These are phyloP conservation scores for Sinosuthora webbiana DNA, from an alignment of 2,113 vertebrate genomes.

Conservation along the genomic window DNA sequence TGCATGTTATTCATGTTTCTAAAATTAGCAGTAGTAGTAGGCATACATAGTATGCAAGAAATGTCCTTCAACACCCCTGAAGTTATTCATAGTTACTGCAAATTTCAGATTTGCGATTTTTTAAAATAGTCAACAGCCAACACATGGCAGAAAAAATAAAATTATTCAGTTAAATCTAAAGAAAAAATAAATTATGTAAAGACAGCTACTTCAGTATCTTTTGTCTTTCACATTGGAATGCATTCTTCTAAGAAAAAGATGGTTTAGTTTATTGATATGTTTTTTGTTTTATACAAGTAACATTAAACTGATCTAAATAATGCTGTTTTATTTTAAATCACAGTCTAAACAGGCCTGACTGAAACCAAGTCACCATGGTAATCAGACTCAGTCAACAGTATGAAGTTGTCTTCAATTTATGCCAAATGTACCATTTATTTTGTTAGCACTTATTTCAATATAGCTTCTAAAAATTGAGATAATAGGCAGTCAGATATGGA, in stretches of 20 bases:
- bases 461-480: not conserved
- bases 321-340: not conserved
- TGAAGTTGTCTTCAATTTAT: not conserved
- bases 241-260: not conserved
- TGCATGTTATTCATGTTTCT: not conserved
- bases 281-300: not conserved
- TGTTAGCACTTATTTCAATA: not conserved
- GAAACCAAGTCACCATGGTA: conserved; percentile 4
- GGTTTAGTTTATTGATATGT: not conserved
- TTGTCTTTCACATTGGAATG: not conserved
- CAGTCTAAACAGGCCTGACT: not conserved
- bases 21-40: not conserved
- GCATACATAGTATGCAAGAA: not conserved
- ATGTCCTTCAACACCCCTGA: not conserved
- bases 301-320: not conserved
- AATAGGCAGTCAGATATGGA: not conserved
- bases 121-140: not conserved
- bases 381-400: not conserved
- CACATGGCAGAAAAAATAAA: not conserved
- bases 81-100: not conserved
- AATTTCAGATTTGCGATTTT: not conserved
- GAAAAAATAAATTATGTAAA: not conserved
- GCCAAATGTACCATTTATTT: not conserved
- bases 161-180: not conserved
- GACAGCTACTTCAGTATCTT: not conserved